A percentile compares a stretch with the other conserved stretches of the same genome.
phyloP scores from a whole-genome alignment of 2,797 vertebrate genomes.

The Eupleurogrammus muticus region DNA sequence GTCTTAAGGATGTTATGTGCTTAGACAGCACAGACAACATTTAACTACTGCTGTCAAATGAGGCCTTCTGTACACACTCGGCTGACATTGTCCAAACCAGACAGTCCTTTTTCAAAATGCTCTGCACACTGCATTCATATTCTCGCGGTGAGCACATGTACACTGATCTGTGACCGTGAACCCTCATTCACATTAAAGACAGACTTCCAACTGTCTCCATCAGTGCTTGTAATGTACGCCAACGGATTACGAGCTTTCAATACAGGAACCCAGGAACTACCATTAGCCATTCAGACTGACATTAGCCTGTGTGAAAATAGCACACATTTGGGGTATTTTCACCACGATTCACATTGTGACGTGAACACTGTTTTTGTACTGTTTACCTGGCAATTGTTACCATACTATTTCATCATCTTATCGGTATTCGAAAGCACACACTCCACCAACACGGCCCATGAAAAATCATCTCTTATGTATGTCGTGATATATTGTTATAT shows the following conservation, averaged over 20 bases:
- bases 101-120: constrained; percentile 21
- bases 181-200: not conserved
- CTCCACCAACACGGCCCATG: too few species aligned
- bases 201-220: constrained; percentile 10
- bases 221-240: constrained; percentile 24
- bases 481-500: too few species aligned
- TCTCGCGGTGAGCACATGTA: not conserved
- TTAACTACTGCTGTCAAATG: constrained; percentile 28
- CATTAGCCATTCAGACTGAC: constrained; percentile 15
- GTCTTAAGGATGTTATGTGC: constrained; percentile 48
- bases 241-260: constrained; percentile 6
- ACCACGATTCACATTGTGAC: not conserved
- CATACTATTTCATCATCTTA: too few species aligned
- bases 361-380: not conserved
- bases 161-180: constrained; percentile 9
- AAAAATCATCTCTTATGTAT: too few species aligned
- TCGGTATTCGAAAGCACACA: too few species aligned
- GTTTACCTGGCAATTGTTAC: not conserved
- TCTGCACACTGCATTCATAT: constrained; percentile 6
- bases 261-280: not conserved
- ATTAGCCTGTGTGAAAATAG: constrained; percentile 10
- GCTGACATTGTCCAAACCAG: constrained; percentile 30
- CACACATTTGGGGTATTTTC: not conserved
- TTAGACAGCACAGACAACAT: constrained; percentile 17
- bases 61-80: constrained; percentile 34